Percentiles rank a stretch among this genome's conserved stretches.
Conservation (phyloP, 1,140 invertebrate species). For the Cheumatopsyche charites region DNA sequence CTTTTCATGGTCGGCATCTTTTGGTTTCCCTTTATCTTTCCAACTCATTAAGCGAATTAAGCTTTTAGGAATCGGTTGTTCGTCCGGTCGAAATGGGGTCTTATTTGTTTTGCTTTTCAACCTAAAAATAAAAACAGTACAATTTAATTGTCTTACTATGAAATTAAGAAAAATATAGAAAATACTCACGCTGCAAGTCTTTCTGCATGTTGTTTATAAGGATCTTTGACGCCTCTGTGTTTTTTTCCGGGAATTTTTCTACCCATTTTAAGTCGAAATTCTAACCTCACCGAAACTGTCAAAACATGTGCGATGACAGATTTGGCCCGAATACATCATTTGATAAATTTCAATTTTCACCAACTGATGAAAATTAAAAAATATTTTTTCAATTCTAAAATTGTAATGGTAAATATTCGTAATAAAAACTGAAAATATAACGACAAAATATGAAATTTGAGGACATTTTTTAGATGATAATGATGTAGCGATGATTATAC, state of each 20-base stretch:
- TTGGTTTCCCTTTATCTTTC: constrained; percentile 50
- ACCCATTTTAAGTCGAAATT: constrained; percentile 63
- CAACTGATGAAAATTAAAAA: no score
- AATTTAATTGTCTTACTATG: background rate
- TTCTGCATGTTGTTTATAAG: constrained; percentile 66
- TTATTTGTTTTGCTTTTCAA: constrained; percentile 70
- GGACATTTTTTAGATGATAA: no score
- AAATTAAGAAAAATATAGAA: background rate
- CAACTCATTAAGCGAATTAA: constrained; percentile 65
- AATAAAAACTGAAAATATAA: no score
- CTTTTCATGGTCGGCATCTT: no score
- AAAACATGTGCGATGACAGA: constrained; percentile 10
- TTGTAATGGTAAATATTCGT: no score
- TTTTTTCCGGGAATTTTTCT: constrained; percentile 76
- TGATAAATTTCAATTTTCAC: no score
- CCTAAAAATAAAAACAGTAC: constrained; percentile 54
- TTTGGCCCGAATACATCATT: background rate
- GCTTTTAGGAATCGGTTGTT: constrained; percentile 71
- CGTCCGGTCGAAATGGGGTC: constrained; percentile 67
- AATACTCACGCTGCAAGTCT: constrained; percentile 64
- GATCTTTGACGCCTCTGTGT: constrained; percentile 73
- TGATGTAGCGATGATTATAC: no score
- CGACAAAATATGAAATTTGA: no score
- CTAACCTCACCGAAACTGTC: background rate
- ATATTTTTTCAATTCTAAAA: no score